These are phyloP conservation scores for Drosophila limbata DNA, from an alignment of 2,888 invertebrate genomes.

Conservation along the genomic window DNA sequence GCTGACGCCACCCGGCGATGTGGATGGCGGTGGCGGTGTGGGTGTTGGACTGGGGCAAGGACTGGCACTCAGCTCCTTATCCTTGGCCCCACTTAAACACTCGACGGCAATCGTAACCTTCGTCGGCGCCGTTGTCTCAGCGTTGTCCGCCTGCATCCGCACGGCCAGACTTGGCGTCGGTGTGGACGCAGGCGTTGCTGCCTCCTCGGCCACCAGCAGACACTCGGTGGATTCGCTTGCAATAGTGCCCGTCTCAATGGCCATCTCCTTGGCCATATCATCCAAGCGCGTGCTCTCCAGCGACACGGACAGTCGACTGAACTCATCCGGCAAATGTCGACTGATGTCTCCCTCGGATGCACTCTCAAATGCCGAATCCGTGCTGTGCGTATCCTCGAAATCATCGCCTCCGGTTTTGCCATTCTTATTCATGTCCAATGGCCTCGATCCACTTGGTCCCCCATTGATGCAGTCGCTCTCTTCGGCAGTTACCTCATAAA, in stretches of 20 bases:
- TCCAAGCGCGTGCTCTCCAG: slow-evolving; percentile 81
- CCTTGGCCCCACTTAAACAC: slow-evolving; percentile 53
- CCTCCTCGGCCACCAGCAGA: slow-evolving; percentile 68
- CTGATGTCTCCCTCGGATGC: slow-evolving; percentile 85
- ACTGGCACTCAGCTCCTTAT: slow-evolving; percentile 61
- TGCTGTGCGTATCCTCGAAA: slow-evolving; percentile 84
- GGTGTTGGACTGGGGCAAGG: slow-evolving; percentile 75
- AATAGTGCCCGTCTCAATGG: slow-evolving; percentile 83
- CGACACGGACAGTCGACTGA: slow-evolving; percentile 79
- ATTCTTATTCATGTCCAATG: slow-evolving; percentile 83
- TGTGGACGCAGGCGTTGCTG: slow-evolving; percentile 63
- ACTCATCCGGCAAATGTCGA: slow-evolving; percentile 83
- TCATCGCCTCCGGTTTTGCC: slow-evolving; percentile 78
- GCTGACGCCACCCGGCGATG: slow-evolving; percentile 81
- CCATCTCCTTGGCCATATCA: slow-evolving; percentile 77
- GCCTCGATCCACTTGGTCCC: slow-evolving; percentile 61
- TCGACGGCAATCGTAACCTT: slow-evolving; percentile 81
- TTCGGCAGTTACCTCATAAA: slow-evolving; percentile 80
- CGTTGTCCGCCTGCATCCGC: slow-evolving; percentile 15
- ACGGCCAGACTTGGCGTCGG: slow-evolving; percentile 42
- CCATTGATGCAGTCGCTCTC: slow-evolving; percentile 77
- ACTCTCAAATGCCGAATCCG: slow-evolving; percentile 84
- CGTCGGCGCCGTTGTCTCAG: slow-evolving; percentile 39
- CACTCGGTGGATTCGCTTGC: slow-evolving; percentile 83
- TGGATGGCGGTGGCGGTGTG: slow-evolving; percentile 82